phyloP scores from a whole-genome alignment of 2,797 vertebrate species.

The Erpetoichthys calabaricus region DNA sequence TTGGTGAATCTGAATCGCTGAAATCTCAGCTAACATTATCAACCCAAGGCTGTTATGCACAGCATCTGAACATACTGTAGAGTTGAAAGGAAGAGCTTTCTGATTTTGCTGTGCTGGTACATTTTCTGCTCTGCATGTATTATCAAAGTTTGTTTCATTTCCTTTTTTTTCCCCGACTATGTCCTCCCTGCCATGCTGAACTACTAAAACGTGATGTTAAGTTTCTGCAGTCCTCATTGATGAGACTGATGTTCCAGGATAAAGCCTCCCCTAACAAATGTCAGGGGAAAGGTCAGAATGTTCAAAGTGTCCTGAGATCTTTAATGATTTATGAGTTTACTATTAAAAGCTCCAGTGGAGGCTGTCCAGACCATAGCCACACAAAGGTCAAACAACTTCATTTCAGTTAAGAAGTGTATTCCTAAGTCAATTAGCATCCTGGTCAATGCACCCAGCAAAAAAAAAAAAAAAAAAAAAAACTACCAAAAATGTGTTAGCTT shows the following conservation, averaged over 20 bases:
- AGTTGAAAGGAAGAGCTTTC: too few species aligned
- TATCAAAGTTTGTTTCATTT: too few species aligned
- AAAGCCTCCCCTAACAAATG: slow-evolving; percentile 42
- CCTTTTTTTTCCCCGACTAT: too few species aligned
- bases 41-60: too few species aligned
- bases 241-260: slow-evolving; percentile 32
- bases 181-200: too few species aligned
- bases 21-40: too few species aligned
- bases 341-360: slow-evolving; percentile 29
- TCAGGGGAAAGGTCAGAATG: slow-evolving; percentile 46
- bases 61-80: too few species aligned
- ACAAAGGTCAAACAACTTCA: slow-evolving; percentile 51
- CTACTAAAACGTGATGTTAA: too few species aligned
- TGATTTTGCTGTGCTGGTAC: too few species aligned
- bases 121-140: too few species aligned
- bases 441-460: not conserved
- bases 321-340: slow-evolving; percentile 44
- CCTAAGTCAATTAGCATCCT: slow-evolving; percentile 10
- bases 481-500: too few species aligned
- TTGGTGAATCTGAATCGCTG: too few species aligned
- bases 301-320: slow-evolving; percentile 35
- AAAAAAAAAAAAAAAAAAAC: not conserved
- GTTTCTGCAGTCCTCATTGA: slow-evolving; percentile 2
- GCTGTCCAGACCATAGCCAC: slow-evolving; percentile 24
- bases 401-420: slow-evolving; percentile 41